Evolutionary conservation across 2,113 vertebrate genomes (phyloP).

Genomic region (Dasyornis broadbenti): DNA sequence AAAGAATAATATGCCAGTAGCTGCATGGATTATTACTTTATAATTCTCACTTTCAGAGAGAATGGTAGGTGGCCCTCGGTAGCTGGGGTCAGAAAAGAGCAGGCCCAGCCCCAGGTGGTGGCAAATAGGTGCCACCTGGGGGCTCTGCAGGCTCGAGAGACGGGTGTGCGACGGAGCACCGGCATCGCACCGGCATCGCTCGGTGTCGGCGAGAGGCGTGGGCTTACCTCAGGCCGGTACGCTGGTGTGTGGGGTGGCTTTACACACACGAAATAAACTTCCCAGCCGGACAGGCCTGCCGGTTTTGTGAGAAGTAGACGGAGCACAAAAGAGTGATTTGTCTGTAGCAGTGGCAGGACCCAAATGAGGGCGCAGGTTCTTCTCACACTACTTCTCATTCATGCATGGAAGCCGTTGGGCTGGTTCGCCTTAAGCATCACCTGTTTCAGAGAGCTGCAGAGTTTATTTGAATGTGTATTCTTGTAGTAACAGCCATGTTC

Average conservation of each 20-base stretch:
- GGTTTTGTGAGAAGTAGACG: not conserved
- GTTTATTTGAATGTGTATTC: not conserved
- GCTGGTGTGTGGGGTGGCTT: not conserved
- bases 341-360: not conserved
- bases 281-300: not conserved
- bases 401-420: not conserved
- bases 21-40: not conserved
- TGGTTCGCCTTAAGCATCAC: not conserved
- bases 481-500: not conserved
- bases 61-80: not conserved
- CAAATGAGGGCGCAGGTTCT: not conserved
- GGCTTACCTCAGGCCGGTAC: not conserved
- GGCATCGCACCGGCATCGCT: not conserved
- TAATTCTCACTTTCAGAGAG: not conserved
- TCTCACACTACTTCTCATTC: too few relatives aligned
- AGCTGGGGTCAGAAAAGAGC: not conserved
- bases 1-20: rapidly evolving
- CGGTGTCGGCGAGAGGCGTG: not conserved
- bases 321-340: not conserved
- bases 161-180: not conserved
- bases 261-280: not conserved
- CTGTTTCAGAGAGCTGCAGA: not conserved
- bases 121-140: constrained; percentile 31
- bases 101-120: not conserved
- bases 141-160: constrained; percentile 42